Base-by-base conservation (phyloP, 2,888 invertebrate genomes). In the Phytoseiulus persimilis region DNA sequence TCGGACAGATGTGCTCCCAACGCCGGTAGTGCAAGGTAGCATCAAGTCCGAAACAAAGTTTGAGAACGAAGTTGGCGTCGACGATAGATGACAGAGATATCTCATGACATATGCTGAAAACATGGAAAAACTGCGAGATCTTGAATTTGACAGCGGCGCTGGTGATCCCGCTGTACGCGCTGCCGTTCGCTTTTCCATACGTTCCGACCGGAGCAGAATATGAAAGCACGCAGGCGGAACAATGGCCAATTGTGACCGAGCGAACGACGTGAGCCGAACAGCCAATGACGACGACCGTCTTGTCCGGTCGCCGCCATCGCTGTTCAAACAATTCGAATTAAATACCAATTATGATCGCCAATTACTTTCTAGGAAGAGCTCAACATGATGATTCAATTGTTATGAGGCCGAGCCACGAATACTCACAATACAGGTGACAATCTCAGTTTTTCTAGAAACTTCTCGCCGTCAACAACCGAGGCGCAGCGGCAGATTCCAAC, bases 61-160 rank as follows among this genome's bases (percentile, higher is more conserved):
- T 65, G 11, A 28, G 18, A 65, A 65, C 28, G 39, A 6, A 39
- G 39, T 9, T n/a, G n/a, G n/a, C n/a, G n/a, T n/a, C n/a, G n/a
- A n/a, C n/a, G n/a, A n/a, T n/a, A n/a, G 65, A 65, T 65, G 65
- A 65, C 65, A 65, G 65, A 65, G 65, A 65, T 65, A 65, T 65
- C 65, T 65, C 65, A 65, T 65, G 65, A 65, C 18, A 65, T 65
- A 65, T 65, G 65, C 65, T 65, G 65, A 65, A 65, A 65, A 65
- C 65, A 65, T 65, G 65, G 65, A 65, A 65, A 65, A 65, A 65
- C 65, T 65, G 65, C 5, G 65, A 65, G 18, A 65, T 65, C 65
- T 65, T 65, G 28, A 28, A 65, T 65, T 1, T 28, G 11, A 2
- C 65, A 14, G 18, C 65, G 18, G 18, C 5, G 65, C 18, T 18